Percentiles rank a stretch among this genome's conserved stretches.
phyloP scores from a whole-genome alignment of 2,888 invertebrate species.

The Lycocerus yunnanus region DNA sequence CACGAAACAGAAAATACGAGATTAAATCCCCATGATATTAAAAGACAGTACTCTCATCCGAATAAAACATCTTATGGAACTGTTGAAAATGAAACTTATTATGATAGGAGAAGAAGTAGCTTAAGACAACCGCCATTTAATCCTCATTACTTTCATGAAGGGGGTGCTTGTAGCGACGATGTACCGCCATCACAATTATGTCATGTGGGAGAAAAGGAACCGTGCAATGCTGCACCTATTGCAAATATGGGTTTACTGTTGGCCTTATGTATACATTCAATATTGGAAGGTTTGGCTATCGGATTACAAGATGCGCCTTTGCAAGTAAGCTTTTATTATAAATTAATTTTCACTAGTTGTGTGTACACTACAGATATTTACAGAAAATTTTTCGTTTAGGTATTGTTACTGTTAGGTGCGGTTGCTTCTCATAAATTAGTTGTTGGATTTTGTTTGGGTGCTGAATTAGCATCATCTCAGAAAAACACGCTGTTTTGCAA shows the following conservation, averaged over 20 bases:
- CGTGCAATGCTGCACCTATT: slow-evolving; percentile 64
- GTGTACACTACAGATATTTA: neutral
- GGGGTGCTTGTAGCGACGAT: slow-evolving; percentile 7
- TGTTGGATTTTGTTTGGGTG: slow-evolving; percentile 80
- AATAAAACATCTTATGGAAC: slow-evolving; percentile 14
- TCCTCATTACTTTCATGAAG: slow-evolving; percentile 22
- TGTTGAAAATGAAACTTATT: slow-evolving; percentile 10
- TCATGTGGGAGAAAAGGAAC: slow-evolving; percentile 69
- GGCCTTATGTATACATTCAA: slow-evolving; percentile 77
- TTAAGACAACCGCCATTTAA: slow-evolving; percentile 39
- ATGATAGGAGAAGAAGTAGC: slow-evolving; percentile 1
- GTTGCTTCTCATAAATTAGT: slow-evolving; percentile 82
- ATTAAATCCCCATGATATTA: slow-evolving; percentile 6
- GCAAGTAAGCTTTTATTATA: slow-evolving; percentile 57
- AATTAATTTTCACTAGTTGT: neutral
- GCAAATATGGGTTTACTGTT: slow-evolving; percentile 69
- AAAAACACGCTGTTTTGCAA: slow-evolving; percentile 55
- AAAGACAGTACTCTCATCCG: slow-evolving; percentile 22
- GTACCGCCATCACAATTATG: slow-evolving; percentile 58
- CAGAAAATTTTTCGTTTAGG: slow-evolving; percentile 56
- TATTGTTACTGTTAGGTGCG: slow-evolving; percentile 68
- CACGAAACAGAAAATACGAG: slow-evolving; percentile 30
- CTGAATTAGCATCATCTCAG: slow-evolving; percentile 62
- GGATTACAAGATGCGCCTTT: slow-evolving; percentile 71
- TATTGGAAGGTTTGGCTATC: slow-evolving; percentile 81